Percentiles rank a stretch among this genome's conserved stretches.
Evolutionary conservation across 2,888 invertebrate species (phyloP).

Genomic region (Nemotelus pantherinus): DNA sequence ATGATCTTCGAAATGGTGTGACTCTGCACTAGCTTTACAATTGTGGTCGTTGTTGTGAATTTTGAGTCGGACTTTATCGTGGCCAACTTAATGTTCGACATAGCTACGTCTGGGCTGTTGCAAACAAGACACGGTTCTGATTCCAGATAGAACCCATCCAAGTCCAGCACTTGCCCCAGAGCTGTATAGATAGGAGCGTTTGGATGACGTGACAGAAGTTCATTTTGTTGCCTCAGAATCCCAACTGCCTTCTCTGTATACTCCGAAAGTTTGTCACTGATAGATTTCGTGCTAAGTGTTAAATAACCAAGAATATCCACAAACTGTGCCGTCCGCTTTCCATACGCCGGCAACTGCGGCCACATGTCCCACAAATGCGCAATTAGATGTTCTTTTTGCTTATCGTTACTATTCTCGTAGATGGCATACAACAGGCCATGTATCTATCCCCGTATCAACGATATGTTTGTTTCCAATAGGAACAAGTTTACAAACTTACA

Average conservation of each 20-base stretch:
- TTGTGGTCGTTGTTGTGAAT: constrained; percentile 92
- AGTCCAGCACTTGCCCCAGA: constrained; percentile 91
- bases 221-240: constrained; percentile 88
- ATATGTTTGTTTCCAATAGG: constrained; percentile 91
- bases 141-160: constrained; percentile 96
- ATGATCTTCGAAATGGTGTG: constrained; percentile 95
- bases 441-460: constrained; percentile 94
- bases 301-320: constrained; percentile 96
- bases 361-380: constrained; percentile 91
- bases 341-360: constrained; percentile 89
- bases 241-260: constrained; percentile 89
- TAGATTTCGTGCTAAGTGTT: constrained; percentile 83
- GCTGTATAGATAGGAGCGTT: constrained; percentile 94
- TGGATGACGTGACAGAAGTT: constrained; percentile 87
- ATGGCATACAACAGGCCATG: constrained; percentile 86
- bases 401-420: constrained; percentile 81
- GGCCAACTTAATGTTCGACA: constrained; percentile 89
- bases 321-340: constrained; percentile 94
- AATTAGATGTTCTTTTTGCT: constrained; percentile 83
- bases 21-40: constrained; percentile 93
- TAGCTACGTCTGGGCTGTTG: constrained; percentile 95
- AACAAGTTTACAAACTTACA: constrained; percentile 89
- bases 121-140: constrained; percentile 97
- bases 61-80: constrained; percentile 96
- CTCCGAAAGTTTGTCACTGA: constrained; percentile 73